Percentiles rank a stretch among this genome's conserved stretches.
Conservation (phyloP, 2,113 vertebrate genomes). For the Athene cunicularia region DNA sequence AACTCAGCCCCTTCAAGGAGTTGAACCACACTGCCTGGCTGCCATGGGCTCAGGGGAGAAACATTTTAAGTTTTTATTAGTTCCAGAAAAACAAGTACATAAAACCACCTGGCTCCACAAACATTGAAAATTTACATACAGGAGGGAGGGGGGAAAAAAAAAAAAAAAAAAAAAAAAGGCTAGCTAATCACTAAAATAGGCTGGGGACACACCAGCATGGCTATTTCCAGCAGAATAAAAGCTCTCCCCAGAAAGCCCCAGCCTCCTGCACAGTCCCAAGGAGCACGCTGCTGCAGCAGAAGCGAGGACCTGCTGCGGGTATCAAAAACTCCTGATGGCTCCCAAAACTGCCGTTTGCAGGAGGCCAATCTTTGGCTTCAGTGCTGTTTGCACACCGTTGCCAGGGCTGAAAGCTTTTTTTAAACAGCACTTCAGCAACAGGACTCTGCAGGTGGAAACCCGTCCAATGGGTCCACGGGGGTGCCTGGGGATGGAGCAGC, state of each 20-base stretch:
- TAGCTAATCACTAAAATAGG: not conserved
- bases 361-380: not conserved
- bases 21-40: fast-evolving
- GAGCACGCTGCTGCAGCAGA: not conserved
- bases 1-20: not conserved
- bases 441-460: slow-evolving; percentile 69
- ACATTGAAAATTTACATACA: not conserved
- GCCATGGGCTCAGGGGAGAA: not conserved
- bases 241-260: not conserved
- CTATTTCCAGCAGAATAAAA: not conserved
- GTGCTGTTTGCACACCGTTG: not conserved
- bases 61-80: not conserved
- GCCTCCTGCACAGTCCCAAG: not conserved
- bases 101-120: not conserved
- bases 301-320: not conserved
- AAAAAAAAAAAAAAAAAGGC: too few species aligned
- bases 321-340: not conserved
- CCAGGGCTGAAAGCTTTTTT: not conserved
- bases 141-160: not conserved
- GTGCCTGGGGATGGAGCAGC: not conserved
- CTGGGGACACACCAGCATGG: not conserved
- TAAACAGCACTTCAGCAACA: not conserved
- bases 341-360: not conserved
- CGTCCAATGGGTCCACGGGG: slow-evolving; percentile 55
- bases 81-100: not conserved